Base-by-base conservation (phyloP, 2,888 invertebrate species). In the Platypus cylindrus region DNA sequence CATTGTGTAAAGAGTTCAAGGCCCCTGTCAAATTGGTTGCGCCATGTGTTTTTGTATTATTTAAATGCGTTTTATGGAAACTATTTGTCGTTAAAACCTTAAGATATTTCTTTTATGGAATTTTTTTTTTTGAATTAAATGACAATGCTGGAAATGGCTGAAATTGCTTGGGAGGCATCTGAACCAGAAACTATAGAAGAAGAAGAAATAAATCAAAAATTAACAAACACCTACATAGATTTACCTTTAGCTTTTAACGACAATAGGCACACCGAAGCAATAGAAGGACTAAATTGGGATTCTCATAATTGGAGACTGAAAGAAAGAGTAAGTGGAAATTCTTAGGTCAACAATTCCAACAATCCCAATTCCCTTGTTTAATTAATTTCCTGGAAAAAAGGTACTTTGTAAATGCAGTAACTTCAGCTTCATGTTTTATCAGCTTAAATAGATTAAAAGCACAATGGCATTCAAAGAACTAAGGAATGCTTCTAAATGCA, bases 301-400 rank as follows among this genome's bases (percentile, higher is more conserved):
- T 70, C 75, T 7, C 84, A 86, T 52, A 75, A 81, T 44, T 94
- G 93, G 93, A 71, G 93, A 49, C 86, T 93, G 68, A 87, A 90
- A 59, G 90, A 90, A 59, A 75, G 89, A 70, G 85, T 85, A 60
- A 56, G 63, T 56, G 24, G 22, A 17, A 23, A 8, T 20, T 11
- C 11, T 3, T 1, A n/a, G n/a, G n/a, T n/a, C n/a, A n/a, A n/a
- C n/a, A 27, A 24, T 20, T 22, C 13, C 12, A 9, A 25, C 3
- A 13, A 9, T 20, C 3, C 23, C 20, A 14, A 25, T 20, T 25
- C 13, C 9, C 13, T 2, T 27, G 12, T 20, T 20, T 20, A 13
- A 12, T 18, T 16, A n/a, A n/a, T n/a, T n/a, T n/a, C n/a, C 2
- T 28, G n/a, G 27, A 11, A 7, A 5, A 12, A 16, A 12, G 1